Percentiles rank a stretch among this genome's conserved stretches.
Conservation (phyloP, 2,113 vertebrate species). For the Triplophysa rosa region DNA sequence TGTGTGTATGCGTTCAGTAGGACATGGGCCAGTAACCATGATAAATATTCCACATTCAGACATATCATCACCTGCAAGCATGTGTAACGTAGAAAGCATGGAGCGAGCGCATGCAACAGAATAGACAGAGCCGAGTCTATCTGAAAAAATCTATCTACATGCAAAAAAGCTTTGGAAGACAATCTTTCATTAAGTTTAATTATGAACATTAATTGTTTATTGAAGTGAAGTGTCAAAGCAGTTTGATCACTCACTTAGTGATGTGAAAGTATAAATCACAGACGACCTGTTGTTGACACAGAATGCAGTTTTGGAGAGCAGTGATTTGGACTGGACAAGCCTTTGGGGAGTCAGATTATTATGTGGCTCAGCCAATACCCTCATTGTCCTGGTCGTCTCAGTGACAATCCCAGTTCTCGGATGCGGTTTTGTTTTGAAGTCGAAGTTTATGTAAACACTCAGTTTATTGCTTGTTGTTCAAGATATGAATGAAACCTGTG, state of each 20-base stretch:
- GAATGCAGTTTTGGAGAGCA: slow-evolving; percentile 22
- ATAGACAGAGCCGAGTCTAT: not conserved
- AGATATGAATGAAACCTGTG: no score
- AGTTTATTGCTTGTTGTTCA: no score
- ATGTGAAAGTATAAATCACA: slow-evolving; percentile 28
- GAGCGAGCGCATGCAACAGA: not conserved
- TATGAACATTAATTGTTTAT: not conserved
- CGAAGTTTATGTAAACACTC: slow-evolving; percentile 4
- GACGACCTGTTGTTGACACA: slow-evolving; percentile 1
- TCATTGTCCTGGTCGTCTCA: slow-evolving; percentile 1
- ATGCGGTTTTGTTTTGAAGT: slow-evolving; percentile 17
- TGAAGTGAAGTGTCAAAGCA: not conserved
- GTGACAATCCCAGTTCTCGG: not conserved
- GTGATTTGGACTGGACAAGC: slow-evolving; percentile 34
- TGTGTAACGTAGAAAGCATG: slow-evolving; percentile 56
- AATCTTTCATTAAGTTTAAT: not conserved
- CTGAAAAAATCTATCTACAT: slow-evolving; percentile 18
- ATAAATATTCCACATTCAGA: slow-evolving; percentile 73
- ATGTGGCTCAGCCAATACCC: slow-evolving; percentile 22
- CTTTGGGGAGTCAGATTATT: slow-evolving; percentile 34
- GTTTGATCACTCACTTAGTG: not conserved
- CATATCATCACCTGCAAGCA: slow-evolving; percentile 68
- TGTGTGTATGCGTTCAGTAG: slow-evolving; percentile 3
- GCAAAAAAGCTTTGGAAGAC: not conserved
- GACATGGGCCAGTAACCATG: slow-evolving; percentile 52